Conservation (phyloP, 2,113 vertebrate genomes). For the Mellivora capensis region DNA sequence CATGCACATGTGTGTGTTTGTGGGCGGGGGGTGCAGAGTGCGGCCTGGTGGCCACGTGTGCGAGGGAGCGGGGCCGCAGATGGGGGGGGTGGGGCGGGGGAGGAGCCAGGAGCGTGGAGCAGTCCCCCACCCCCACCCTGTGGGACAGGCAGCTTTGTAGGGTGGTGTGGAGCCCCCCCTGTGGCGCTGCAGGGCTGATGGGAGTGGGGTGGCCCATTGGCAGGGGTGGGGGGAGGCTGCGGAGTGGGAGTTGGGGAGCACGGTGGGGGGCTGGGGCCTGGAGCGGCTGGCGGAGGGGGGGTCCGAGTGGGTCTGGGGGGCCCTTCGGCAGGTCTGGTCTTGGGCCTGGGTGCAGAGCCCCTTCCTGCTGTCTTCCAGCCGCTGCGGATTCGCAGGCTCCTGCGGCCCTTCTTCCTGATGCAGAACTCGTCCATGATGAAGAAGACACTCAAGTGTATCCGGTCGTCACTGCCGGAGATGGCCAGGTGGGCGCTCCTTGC, state of each 20-base stretch:
- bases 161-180: not conserved
- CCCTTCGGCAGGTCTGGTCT: not conserved
- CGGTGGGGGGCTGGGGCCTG: not conserved
- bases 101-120: not conserved
- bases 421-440: slow-evolving; percentile 99
- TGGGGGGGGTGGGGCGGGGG: not conserved
- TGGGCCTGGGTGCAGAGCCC: not conserved
- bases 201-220: not conserved
- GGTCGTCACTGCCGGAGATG: slow-evolving; percentile 94
- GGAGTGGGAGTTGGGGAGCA: not conserved
- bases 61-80: not conserved
- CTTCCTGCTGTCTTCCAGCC: slow-evolving; percentile 73
- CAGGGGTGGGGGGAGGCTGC: not conserved
- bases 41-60: not conserved
- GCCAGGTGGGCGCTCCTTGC: slow-evolving; percentile 84
- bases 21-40: not conserved
- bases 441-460: slow-evolving; percentile 96
- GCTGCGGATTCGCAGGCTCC: slow-evolving; percentile 88
- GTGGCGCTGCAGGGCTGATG: not conserved
- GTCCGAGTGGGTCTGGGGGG: not conserved
- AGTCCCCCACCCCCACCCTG: too few species aligned
- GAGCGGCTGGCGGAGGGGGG: not conserved
- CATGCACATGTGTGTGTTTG: not conserved
- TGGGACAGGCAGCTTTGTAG: not conserved
- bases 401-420: slow-evolving; percentile 96